Evolutionary conservation across 1,140 invertebrate species (phyloP), one percentile per base, ranked within the genome.

Genomic region (Conus ventricosus): DNA sequence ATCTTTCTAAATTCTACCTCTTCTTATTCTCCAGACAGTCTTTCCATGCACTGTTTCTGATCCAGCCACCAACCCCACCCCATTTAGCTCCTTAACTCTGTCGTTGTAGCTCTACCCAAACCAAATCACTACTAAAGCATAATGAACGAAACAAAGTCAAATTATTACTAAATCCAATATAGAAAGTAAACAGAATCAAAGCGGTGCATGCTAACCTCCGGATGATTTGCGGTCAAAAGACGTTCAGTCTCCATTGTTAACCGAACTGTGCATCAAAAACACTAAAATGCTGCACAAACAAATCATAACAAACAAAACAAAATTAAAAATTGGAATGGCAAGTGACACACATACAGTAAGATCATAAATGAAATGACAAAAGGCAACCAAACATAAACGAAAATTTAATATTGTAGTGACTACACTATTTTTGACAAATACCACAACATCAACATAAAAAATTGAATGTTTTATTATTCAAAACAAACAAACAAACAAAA

Each of bases 171-270:
- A 86, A 39, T 25, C 10, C 27, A 53, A 76, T 53, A 84, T 63
- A 63, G 3, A 25, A 84, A 85, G 75, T 11, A 75, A 75, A 51
- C 27, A 67, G n/a, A 76, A 75, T 10, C 39, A 87, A 78, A 75
- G 13, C 17, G 55, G 15, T 78, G 71, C 85, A 87, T 87, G 85
- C 85, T 87, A 57, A 87, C 85, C 85, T 87, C 85, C 54, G 23
- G 63, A 53, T 17, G 75, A 17, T 54, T 55, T 27, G 67, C n/a
- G n/a, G 51, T 71, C 85, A 87, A 78, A 71, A 87, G 75, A 55
- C 39, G 85, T 57, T 87, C 71, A 55, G 85, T 87, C 85, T 87
- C 85, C 85, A 87, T 87, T 25, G 15, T 80, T 78, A 57, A 87
- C 23, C 13, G 5, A 57, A 71, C 11, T 87, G 71, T 63, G 71